Conservation (phyloP, 2,113 vertebrate genomes). For the Boulengeromyrus knoepffleri region DNA sequence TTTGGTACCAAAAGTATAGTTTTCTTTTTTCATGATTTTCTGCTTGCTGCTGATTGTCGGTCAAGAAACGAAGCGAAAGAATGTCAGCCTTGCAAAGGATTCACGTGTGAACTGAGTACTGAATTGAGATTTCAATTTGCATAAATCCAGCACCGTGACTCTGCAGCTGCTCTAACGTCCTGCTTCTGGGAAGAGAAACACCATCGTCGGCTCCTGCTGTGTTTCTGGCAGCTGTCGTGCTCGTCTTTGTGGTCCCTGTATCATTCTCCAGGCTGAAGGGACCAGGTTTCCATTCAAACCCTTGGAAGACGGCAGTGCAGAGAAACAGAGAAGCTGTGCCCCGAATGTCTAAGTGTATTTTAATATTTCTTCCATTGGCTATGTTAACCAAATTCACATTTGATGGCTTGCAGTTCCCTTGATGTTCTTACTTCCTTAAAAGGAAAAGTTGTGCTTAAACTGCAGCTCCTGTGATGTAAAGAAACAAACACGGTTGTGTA, state of each 20-base stretch:
- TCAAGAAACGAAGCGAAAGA: neutral
- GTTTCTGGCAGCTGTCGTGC: neutral
- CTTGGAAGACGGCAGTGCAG: neutral
- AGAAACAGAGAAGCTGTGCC: neutral
- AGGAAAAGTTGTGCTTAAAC: neutral
- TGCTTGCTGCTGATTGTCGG: too few species aligned
- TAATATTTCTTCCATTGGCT: slow-evolving; percentile 9
- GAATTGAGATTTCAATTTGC: neutral
- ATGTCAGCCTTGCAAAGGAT: neutral
- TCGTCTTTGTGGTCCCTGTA: neutral
- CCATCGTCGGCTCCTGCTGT: neutral
- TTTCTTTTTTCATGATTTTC: neutral
- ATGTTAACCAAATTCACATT: neutral
- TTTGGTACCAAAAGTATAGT: too few species aligned
- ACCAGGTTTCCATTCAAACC: neutral
- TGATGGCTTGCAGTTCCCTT: neutral
- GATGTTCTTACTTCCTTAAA: slow-evolving; percentile 13
- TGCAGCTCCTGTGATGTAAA: neutral
- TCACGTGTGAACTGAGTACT: neutral
- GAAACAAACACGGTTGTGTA: neutral
- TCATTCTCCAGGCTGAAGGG: too few species aligned
- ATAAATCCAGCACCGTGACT: neutral
- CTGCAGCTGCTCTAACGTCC: neutral
- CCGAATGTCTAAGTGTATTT: neutral
- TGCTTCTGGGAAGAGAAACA: neutral